Evolutionary conservation across 2,797 vertebrate species (phyloP).

Genomic region (Babyrousa celebensis): DNA sequence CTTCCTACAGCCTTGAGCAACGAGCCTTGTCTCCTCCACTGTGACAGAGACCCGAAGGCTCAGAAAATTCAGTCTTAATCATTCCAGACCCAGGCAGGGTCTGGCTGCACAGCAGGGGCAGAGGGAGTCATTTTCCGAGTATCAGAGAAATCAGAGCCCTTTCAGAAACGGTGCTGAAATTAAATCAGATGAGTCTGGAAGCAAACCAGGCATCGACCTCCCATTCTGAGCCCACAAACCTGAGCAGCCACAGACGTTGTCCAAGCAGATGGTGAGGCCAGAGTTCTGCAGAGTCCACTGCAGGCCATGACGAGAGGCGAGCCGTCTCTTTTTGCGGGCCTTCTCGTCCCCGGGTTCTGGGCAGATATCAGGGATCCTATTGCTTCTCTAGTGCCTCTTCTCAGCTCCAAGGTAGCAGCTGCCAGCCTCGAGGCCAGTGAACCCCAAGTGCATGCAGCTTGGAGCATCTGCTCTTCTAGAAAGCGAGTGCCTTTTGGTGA

Average conservation of each 20-base stretch:
- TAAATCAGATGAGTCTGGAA: neutral
- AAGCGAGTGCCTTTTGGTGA: neutral
- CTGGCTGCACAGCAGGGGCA: neutral
- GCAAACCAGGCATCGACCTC: neutral
- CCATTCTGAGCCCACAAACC: neutral
- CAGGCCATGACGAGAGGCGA: neutral
- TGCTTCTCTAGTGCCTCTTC: neutral
- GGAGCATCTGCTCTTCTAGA: neutral
- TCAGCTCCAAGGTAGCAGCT: neutral
- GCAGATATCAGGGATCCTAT: neutral
- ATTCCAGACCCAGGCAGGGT: neutral
- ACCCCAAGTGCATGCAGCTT: accelerated
- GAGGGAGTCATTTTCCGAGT: neutral
- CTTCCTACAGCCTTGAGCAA: neutral
- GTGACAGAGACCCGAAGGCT: neutral
- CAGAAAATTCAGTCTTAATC: neutral
- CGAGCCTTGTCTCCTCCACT: neutral
- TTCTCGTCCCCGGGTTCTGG: neutral
- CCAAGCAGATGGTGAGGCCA: neutral
- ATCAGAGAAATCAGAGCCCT: neutral
- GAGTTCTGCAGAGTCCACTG: neutral
- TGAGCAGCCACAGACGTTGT: accelerated
- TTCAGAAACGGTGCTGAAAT: neutral
- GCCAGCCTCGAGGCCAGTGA: neutral
- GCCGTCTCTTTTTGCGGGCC: accelerated